Conservation (phyloP, 2,797 vertebrate genomes). For the Lates japonicus region DNA sequence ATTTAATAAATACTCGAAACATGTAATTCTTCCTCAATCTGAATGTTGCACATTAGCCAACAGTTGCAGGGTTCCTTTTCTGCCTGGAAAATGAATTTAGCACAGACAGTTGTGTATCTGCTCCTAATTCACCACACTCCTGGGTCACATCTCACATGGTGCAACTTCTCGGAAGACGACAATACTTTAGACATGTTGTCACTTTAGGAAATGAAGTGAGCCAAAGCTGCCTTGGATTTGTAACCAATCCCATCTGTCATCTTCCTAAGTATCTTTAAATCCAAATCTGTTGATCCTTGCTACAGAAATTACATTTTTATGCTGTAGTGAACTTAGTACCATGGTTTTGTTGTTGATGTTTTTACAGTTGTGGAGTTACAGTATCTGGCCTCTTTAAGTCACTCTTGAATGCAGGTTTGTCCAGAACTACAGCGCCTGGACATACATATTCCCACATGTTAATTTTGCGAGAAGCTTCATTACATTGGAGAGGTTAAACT, state of each 20-base stretch:
- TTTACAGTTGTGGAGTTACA: background rate
- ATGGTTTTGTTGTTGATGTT: background rate
- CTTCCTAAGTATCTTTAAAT: constrained; percentile 42
- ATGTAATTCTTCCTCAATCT: background rate
- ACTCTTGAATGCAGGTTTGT: background rate
- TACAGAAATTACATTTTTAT: constrained; percentile 23
- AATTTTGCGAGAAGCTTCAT: background rate
- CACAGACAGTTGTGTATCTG: constrained; percentile 10
- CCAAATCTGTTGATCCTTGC: constrained; percentile 40
- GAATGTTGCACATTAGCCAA: background rate
- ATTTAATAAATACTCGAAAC: background rate
- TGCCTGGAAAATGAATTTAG: constrained; percentile 10
- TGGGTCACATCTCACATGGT: constrained; percentile 28
- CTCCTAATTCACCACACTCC: constrained; percentile 25
- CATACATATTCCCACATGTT: background rate
- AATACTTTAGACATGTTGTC: constrained; percentile 48
- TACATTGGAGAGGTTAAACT: background rate
- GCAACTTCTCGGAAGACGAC: constrained; percentile 26
- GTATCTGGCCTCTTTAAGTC: too few species aligned
- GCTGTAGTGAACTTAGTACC: background rate
- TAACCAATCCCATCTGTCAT: constrained; percentile 50
- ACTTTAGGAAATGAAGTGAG: constrained; percentile 50
- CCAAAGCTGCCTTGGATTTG: constrained; percentile 53
- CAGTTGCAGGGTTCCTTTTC: background rate
- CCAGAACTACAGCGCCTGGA: background rate